Conservation (phyloP, 1,140 invertebrate genomes). For the Adelges cooleyi region DNA sequence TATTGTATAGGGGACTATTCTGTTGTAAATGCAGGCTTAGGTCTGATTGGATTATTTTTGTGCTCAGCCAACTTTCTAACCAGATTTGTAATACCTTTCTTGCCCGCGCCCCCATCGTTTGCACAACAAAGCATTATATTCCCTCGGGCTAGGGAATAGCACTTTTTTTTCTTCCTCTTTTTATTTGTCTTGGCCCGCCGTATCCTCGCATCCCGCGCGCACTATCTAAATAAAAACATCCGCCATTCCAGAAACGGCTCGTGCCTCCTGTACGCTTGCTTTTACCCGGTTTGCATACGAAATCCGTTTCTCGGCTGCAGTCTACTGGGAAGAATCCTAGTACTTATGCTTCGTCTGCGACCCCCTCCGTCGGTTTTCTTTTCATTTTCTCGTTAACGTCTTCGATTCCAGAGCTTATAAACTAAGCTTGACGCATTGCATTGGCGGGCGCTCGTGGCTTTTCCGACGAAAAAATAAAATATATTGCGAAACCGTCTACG, state of each 20-base stretch:
- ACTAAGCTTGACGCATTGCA: background rate
- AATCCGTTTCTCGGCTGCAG: background rate
- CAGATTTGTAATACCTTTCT: constrained; percentile 12
- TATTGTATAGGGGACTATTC: background rate
- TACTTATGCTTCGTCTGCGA: background rate
- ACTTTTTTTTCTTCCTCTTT: constrained; percentile 1
- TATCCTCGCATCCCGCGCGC: background rate
- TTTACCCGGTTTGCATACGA: constrained; percentile 13
- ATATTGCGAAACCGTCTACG: background rate
- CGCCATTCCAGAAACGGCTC: background rate
- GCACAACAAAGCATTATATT: constrained; percentile 1
- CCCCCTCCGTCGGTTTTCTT: background rate
- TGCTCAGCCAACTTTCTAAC: constrained; percentile 22
- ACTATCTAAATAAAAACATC: background rate
- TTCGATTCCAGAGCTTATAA: background rate
- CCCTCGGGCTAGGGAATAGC: background rate
- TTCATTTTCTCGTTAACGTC: background rate
- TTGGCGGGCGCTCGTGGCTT: background rate
- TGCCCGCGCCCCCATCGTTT: background rate
- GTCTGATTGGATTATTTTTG: constrained; percentile 18
- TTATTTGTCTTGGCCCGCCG: constrained; percentile 1
- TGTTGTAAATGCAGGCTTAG: background rate
- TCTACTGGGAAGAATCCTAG: background rate
- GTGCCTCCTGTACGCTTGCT: background rate
- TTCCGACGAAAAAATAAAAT: background rate